These are phyloP conservation scores for Saguinus midas DNA, from an alignment of 2,113 vertebrate species.

Conservation along the genomic window DNA sequence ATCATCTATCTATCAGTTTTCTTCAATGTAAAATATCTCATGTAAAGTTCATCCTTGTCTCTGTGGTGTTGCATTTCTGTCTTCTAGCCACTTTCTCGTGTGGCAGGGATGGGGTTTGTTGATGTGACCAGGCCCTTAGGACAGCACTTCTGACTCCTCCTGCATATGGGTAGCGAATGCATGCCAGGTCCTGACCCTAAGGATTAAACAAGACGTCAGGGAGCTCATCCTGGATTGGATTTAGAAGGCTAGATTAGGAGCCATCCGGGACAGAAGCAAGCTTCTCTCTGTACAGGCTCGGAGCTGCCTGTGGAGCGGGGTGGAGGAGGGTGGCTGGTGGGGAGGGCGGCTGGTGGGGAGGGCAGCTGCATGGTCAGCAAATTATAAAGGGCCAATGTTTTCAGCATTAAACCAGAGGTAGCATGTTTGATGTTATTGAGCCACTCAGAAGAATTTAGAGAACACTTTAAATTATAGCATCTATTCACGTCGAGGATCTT, in stretches of 20 bases:
- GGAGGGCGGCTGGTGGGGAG: neutral
- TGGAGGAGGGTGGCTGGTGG: neutral
- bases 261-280: neutral
- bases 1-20: neutral
- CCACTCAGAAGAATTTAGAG: neutral
- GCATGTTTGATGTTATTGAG: neutral
- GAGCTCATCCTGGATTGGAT: neutral
- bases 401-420: neutral
- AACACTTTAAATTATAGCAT: neutral
- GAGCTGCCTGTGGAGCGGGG: neutral
- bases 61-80: neutral
- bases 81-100: neutral
- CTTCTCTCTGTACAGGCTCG: neutral
- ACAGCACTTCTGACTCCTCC: neutral
- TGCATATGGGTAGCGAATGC: rapidly evolving
- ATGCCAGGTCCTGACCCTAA: neutral
- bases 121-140: neutral
- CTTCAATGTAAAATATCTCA: neutral
- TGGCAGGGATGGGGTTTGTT: neutral
- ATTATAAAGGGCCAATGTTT: neutral
- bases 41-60: neutral
- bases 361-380: neutral
- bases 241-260: neutral
- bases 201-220: neutral
- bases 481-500: neutral